phyloP scores from a whole-genome alignment of 1,140 invertebrate species.

The Zaprionus ghesquierei region DNA sequence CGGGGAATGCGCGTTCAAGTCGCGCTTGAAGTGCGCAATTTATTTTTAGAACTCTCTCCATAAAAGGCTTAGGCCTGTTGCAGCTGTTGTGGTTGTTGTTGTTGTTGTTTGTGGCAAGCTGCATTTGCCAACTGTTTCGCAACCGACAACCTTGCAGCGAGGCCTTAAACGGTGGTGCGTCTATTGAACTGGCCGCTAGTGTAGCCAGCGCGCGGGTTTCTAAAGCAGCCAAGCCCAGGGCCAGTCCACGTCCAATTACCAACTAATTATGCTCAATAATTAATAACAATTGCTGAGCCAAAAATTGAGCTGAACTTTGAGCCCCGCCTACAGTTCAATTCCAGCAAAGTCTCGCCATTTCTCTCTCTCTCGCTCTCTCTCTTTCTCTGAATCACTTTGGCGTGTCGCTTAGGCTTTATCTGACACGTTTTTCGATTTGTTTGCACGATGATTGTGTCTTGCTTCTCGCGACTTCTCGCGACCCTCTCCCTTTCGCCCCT shows the following conservation, averaged over 20 bases:
- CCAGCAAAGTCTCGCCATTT: neutral
- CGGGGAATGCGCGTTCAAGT: no score
- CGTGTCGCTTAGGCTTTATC: constrained; percentile 30
- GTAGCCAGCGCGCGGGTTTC: neutral
- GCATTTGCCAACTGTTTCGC: constrained; percentile 19
- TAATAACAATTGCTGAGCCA: constrained; percentile 10
- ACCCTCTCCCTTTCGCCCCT: neutral
- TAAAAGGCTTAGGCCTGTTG: constrained; percentile 20
- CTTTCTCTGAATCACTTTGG: constrained; percentile 18
- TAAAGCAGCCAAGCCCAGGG: constrained; percentile 19
- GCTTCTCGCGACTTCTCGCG: neutral
- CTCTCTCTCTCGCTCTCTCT: constrained; percentile 8
- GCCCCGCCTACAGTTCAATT: neutral
- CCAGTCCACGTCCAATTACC: neutral
- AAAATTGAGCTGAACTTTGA: constrained; percentile 53
- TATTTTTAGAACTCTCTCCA: constrained; percentile 37
- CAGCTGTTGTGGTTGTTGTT: constrained; percentile 15
- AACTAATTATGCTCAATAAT: constrained; percentile 38
- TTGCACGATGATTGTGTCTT: constrained; percentile 44
- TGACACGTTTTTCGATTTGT: constrained; percentile 74
- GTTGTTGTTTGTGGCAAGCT: neutral
- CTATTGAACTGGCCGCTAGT: constrained; percentile 57
- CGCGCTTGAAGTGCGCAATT: neutral
- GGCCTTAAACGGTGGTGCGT: constrained; percentile 63
- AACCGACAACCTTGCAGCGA: constrained; percentile 62